Evolutionary conservation across 2,113 vertebrate genomes (phyloP), one percentile per base, ranked within the genome.

Genomic region (Phylloscopus trochilus): DNA sequence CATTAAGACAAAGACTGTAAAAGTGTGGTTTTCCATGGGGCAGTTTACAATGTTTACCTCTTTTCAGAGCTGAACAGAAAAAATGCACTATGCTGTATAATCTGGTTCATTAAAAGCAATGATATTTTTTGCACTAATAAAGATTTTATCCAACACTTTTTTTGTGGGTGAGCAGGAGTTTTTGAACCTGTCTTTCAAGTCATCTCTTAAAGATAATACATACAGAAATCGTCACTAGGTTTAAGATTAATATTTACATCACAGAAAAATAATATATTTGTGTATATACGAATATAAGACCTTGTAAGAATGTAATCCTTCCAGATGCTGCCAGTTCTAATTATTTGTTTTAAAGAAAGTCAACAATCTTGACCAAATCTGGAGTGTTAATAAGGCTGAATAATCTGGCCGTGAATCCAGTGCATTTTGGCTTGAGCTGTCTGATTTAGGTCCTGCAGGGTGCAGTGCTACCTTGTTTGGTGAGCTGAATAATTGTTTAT

Each of bases 401-500:
- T 95, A 97, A 97, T 94, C 74, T 52, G n/a, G 46, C 93, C 89
- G 51, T 92, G 94, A 91, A 96, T 92, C 66, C 96, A 95, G 82
- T 59, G 76, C 74, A 83, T 97, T 97, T 83, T 87, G 96, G 87
- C 85, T 87, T 88, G 60, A 96, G 64, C 80, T 84, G 87, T 92
- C 94, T 96, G 92, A 93, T 87, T 95, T 83, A 87, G 90, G 95
- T 93, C 87, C 96, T 68, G 35, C 86, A 91, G 93, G 78, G 69
- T 96, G 60, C 86, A 94, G 74, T 93, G 85, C 92, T 97, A 97
- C 92, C 62, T 97, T 96, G 91, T 80, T 96, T 97, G 82, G 77
- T 73, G 85, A 96, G 44, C 68, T 94, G 90, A 85, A 94, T 97
- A 96, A 97, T 97, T 96, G 96, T 97, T 97, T 97, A 95, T 96